Base-by-base conservation (phyloP, 2,113 vertebrate genomes). In the Piprites chloris region DNA sequence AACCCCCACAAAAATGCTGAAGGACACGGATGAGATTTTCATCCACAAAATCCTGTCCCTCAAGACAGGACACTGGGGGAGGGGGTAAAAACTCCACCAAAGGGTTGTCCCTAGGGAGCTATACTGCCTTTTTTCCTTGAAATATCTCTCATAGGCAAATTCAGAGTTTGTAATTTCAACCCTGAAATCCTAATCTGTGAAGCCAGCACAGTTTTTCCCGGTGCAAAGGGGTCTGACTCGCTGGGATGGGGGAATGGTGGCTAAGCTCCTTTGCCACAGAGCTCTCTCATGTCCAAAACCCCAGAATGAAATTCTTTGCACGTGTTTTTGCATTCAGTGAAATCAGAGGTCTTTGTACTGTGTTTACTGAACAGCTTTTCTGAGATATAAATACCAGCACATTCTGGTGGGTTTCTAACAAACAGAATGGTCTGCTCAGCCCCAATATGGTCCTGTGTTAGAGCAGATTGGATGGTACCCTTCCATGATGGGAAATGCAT, bases 311-410 rank as follows among this genome's bases (percentile, higher is more conserved):
- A 93, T 93, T 94, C 83, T 52, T 32, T 2, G 14, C 94, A 95
- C 5, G 10, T 91, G 87, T 80, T 91, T 30, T 9, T 62, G 50
- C 91, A 80, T 83, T 89, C 4, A 20, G 85, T 93, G 94, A 81
- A 91, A 96, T 93, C 87, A 93, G 94, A 87, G 93, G 91, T 96
- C 93, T 94, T 86, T 89, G 89, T 96, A 2, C 72, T 87, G 79
- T 96, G 93, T 93, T 96, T 95, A 92, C 95, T 58, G 95, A 96
- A 96, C 97, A 96, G 97, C 93, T 97, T 97, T 96, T 79, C n/a
- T 87, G 89, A 90, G 94, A 91, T 97, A 95, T 92, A 96, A 96
- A 95, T 95, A 96, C 86, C 95, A 84, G 79, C 87, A 91, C 89
- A 76, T 91, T 96, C 96, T 96, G 90, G 18, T 88, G 66, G 35